phyloP scores from a whole-genome alignment of 2,888 invertebrate species.

The Digitonthophagus gazella region DNA sequence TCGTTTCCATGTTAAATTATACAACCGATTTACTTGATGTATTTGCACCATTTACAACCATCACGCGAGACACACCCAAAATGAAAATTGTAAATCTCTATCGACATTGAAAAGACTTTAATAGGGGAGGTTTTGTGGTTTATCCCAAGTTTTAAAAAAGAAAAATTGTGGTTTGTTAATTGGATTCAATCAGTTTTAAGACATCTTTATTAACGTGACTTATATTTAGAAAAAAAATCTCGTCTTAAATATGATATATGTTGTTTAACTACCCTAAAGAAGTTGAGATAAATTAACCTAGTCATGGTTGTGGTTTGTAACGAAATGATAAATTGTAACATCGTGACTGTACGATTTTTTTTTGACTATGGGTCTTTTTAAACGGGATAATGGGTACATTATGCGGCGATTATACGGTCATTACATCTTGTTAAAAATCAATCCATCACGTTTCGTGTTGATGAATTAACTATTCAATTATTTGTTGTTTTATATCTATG shows the following conservation, averaged over 20 bases:
- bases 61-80: too few relatives aligned
- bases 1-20: background rate
- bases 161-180: too few relatives aligned
- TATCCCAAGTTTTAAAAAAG: too few relatives aligned
- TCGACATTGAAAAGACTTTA: too few relatives aligned
- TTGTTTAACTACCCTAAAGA: background rate
- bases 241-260: too few relatives aligned
- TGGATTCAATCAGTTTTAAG: background rate
- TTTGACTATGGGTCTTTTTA: background rate
- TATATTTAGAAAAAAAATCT: too few relatives aligned
- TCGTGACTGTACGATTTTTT: conserved; percentile 11
- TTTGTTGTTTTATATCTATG: background rate
- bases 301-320: background rate
- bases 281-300: background rate
- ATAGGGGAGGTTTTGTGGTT: too few relatives aligned
- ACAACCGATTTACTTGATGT: background rate
- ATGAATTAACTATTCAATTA: background rate
- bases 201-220: background rate
- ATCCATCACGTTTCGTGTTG: conserved; percentile 32
- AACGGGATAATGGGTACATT: conserved; percentile 25
- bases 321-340: conserved; percentile 9
- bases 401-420: conserved; percentile 35
- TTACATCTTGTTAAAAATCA: conserved; percentile 37
- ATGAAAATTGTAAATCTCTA: too few relatives aligned
- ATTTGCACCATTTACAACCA: background rate